Conservation (phyloP, 2,888 invertebrate species). For the Deilephila elpenor region DNA sequence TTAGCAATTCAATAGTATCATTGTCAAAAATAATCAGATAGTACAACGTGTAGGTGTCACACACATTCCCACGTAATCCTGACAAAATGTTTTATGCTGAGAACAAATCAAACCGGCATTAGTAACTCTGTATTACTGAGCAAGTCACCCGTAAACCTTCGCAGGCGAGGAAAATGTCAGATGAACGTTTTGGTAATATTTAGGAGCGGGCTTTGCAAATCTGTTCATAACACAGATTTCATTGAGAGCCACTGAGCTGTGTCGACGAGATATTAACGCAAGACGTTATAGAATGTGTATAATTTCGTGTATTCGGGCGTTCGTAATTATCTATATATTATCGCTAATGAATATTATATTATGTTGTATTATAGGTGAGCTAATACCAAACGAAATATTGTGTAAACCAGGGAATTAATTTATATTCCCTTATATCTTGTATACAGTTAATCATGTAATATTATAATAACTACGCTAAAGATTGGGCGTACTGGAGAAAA, state of each 20-base stretch:
- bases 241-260: constrained; percentile 17
- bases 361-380: neutral
- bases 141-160: constrained; percentile 23
- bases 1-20: neutral
- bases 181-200: constrained; percentile 8
- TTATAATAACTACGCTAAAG: no score
- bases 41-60: neutral
- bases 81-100: neutral
- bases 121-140: constrained; percentile 16
- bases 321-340: neutral
- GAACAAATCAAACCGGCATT: constrained; percentile 23
- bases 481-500: no score
- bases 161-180: neutral
- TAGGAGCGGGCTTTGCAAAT: constrained; percentile 21
- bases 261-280: constrained; percentile 11
- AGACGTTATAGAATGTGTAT: constrained; percentile 1
- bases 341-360: neutral
- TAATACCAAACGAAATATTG: neutral
- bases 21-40: neutral
- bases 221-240: constrained; percentile 26
- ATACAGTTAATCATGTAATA: no score
- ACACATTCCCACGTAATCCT: constrained; percentile 14
- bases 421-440: neutral
- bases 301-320: constrained; percentile 1
- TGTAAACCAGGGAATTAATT: neutral